Evolutionary conservation across 2,888 invertebrate species (phyloP).

Genomic region (Meloe dianella): DNA sequence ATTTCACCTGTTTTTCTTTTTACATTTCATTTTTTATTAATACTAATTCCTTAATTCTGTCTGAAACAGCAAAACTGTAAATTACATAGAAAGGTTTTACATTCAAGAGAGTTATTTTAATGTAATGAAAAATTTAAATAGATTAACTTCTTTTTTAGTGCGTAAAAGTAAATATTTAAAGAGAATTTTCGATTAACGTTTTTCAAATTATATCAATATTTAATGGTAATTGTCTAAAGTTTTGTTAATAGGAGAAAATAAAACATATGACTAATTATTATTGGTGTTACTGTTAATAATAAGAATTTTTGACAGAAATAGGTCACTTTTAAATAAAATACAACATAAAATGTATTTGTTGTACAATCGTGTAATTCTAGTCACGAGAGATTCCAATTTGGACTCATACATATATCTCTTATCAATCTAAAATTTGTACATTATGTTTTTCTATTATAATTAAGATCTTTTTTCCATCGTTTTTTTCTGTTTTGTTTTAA

Average conservation of each 20-base stretch:
- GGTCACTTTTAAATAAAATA: slow-evolving; percentile 8
- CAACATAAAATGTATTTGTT: slow-evolving; percentile 9
- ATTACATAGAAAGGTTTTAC: not conserved
- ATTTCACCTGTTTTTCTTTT: not conserved
- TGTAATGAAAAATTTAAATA: slow-evolving; percentile 5
- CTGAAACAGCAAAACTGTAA: not conserved
- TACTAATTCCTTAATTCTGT: not conserved
- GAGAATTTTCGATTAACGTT: not conserved
- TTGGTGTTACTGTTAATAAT: not conserved
- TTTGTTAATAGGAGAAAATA: not conserved
- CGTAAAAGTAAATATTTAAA: not conserved
- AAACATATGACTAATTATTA: not conserved
- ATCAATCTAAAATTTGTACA: slow-evolving; percentile 14
- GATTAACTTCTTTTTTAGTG: not conserved
- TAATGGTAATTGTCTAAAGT: not conserved
- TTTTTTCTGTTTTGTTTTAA: not conserved
- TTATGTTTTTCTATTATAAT: slow-evolving; percentile 17
- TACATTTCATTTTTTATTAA: not conserved
- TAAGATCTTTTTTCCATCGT: not conserved
- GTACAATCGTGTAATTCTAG: slow-evolving; percentile 7
- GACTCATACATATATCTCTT: slow-evolving; percentile 16
- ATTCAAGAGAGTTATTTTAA: slow-evolving; percentile 8
- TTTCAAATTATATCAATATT: not conserved
- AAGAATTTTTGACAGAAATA: not conserved
- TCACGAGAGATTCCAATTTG: slow-evolving; percentile 19